phyloP scores from a whole-genome alignment of 1,140 invertebrate genomes.

The Trinorchestia longiramus region DNA sequence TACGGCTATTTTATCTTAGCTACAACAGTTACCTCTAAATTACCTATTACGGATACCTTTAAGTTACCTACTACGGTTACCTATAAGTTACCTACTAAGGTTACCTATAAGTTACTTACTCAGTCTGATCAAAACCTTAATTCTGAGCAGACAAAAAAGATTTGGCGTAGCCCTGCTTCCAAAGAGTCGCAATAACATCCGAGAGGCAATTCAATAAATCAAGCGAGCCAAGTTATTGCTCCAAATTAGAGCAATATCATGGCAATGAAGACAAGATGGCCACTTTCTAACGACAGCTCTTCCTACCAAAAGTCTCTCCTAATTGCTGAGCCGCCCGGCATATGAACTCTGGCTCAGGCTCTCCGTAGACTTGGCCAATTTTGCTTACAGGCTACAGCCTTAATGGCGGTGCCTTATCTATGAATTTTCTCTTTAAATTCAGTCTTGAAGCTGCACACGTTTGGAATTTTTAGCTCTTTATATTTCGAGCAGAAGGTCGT shows the following conservation, averaged over 20 bases:
- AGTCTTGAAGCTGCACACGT: background rate
- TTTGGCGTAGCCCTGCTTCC: background rate
- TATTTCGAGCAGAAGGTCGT: background rate
- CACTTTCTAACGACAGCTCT: slow-evolving; percentile 43
- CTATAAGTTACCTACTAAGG: too few relatives aligned
- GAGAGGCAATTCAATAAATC: slow-evolving; percentile 51
- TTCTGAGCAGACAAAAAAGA: background rate
- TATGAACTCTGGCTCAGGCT: slow-evolving; percentile 23
- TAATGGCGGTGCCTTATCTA: background rate
- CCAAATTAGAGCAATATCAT: slow-evolving; percentile 54
- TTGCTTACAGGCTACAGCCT: background rate
- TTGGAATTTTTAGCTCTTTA: background rate
- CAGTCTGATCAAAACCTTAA: background rate
- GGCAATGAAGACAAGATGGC: slow-evolving; percentile 52
- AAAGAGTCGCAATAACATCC: slow-evolving; percentile 42
- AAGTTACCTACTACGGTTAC: too few relatives aligned
- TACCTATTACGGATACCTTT: too few relatives aligned
- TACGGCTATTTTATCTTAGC: too few relatives aligned
- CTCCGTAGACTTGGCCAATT: slow-evolving; percentile 11
- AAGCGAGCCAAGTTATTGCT: slow-evolving; percentile 53
- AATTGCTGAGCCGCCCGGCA: background rate
- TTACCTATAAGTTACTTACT: too few relatives aligned
- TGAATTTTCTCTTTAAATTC: background rate
- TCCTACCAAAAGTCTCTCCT: slow-evolving; percentile 19
- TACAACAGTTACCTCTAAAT: too few relatives aligned